Base-by-base conservation (phyloP, 2,888 invertebrate species). In the Lordiphosa fenestrarum region DNA sequence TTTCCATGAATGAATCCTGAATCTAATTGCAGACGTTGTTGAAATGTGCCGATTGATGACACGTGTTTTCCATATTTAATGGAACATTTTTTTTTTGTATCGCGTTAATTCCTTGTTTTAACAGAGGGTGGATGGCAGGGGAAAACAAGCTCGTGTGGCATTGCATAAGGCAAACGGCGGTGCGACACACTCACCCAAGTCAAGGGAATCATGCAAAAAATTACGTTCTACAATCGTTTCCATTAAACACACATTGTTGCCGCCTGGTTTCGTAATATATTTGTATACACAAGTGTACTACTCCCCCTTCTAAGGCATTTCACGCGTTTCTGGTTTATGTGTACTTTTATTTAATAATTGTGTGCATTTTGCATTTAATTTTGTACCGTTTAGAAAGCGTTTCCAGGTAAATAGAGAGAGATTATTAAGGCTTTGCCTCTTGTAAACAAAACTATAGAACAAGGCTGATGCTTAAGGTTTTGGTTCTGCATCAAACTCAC, bases 351-450 rank as follows among this genome's bases (percentile, higher is more conserved):
- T 30, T 30, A 9, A 30, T 30, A 30, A 30, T 30, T 30, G 30
- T 30, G 30, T 62, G 37, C 63, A 64, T 54, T 62, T 69, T 55
- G 60, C 55, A 63, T 76, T 73, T 66, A 60, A 67, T 62, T 71
- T 70, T 57, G 70, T 69, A 50, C 52, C 48, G 25, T 12, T 50
- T 15, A 12, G 36, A 69, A 69, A 78, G 69, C 72, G 63, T 49
- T 57, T 62, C 35, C 25, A 38, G 30, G 39, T 49, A 56, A 53
- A 49, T 46, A 41, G 6, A 9, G 13, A 38, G 42, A 38, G 42
- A 30, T 21, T 13, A 37, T 1, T 23, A 10, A 23, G 12, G 37
- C 6, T 13, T 3, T 49, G 6, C 23, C 6, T 23, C 6, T 4
- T 4, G 5, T 5, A 23, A 1, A 19, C 19, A 4, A 19, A 19